A percentile compares a stretch with the other conserved stretches of the same genome.
phyloP scores from a whole-genome alignment of 2,797 vertebrate genomes.

The Champsocephalus esox region DNA sequence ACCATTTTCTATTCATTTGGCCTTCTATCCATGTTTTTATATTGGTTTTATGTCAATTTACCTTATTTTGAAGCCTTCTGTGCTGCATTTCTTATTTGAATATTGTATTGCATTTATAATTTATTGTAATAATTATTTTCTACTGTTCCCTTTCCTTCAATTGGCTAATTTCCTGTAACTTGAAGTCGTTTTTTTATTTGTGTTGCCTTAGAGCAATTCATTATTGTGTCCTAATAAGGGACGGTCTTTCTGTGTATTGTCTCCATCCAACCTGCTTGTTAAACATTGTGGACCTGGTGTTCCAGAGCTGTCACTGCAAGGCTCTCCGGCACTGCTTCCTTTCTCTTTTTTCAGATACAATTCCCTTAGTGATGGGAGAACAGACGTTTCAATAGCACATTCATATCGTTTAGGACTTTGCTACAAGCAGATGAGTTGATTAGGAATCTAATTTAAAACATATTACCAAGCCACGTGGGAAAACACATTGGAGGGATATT shows the following conservation, averaged over 20 bases:
- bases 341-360: background rate
- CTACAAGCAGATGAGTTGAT: conserved; percentile 29
- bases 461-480: conserved; percentile 7
- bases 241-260: background rate
- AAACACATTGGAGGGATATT: background rate
- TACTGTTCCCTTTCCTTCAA: background rate
- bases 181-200: conserved; percentile 19
- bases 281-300: conserved; percentile 13
- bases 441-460: conserved; percentile 25
- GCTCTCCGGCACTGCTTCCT: conserved; percentile 10
- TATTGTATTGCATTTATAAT: no score
- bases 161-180: conserved; percentile 14
- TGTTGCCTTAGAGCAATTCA: conserved; percentile 1
- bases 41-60: no score
- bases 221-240: background rate
- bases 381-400: conserved; percentile 17
- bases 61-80: no score
- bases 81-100: no score
- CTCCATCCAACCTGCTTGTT: conserved; percentile 33
- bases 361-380: conserved; percentile 17
- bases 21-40: no score
- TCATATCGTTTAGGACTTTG: conserved; percentile 21
- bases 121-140: no score
- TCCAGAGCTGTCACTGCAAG: conserved; percentile 19
- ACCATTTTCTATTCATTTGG: no score